Evolutionary conservation across 2,888 invertebrate species (phyloP), one percentile per base, ranked within the genome.

Genomic region (Julus scanicus): DNA sequence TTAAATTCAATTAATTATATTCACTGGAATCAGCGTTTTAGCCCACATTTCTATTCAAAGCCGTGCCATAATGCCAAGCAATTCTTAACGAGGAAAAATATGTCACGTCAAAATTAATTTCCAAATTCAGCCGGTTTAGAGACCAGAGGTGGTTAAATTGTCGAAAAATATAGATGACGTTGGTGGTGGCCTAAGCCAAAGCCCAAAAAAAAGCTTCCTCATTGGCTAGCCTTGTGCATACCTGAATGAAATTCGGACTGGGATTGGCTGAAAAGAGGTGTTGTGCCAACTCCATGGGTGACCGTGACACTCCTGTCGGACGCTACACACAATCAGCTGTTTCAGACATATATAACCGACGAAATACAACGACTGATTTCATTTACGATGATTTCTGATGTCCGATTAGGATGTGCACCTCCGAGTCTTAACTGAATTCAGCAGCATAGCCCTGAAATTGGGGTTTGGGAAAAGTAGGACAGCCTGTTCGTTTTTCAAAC

Each of bases 301-400:
- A 84, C 84, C 84, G 84, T 84, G 84, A 84, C 84, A 84, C 29
- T 84, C 71, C 71, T 71, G 71, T 71, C 9, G 71, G 71, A 71
- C 71, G 71, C 6, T 29, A 29, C 71, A 71, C 71, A 71, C 6
- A 17, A 71, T 71, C 71, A 71, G 71, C 29, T 71, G 71, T 29
- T 71, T 20, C 29, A 29, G 29, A 71, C 71, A 71, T 71, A 71
- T 71, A 71, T 71, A 71, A 29, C 9, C 71, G 71, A 4, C 71
- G 29, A 71, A 20, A 29, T 71, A 9, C 20, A 9, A 71, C 20
- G n/a, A 71, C 71, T 29, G 29, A 29, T 71, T 71, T 4, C 71
- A 71, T 71, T 71, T 71, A 29, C 71, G 1, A 29, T 29, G 71
- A 29, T 71, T 71, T 71, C 11, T 71, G 71, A 29, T 71, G 13